phyloP scores from a whole-genome alignment of 1,140 invertebrate genomes.

The Laupala kohalensis region DNA sequence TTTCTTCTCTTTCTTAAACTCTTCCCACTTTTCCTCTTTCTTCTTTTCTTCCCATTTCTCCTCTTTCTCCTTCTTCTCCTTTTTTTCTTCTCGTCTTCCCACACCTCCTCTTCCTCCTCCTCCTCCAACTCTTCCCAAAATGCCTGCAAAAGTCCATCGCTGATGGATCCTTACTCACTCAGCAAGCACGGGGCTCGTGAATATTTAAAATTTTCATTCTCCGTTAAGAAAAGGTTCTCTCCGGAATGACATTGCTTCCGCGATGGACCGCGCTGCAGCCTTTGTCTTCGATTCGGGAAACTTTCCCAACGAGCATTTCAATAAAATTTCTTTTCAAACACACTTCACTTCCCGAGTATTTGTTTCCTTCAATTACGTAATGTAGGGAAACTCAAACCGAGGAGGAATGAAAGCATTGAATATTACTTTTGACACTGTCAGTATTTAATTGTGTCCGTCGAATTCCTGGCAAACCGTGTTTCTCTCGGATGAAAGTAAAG shows the following conservation, averaged over 20 bases:
- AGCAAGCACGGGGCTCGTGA: not conserved
- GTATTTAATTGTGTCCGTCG: too few species aligned
- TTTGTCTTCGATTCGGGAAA: not conserved
- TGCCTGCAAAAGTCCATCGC: too few species aligned
- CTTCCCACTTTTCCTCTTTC: not conserved
- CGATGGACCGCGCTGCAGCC: not conserved
- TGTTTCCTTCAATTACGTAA: too few species aligned
- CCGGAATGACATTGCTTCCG: not conserved
- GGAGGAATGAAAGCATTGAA: too few species aligned
- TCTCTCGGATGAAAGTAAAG: too few species aligned
- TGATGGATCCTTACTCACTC: not conserved
- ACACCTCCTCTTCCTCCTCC: not conserved
- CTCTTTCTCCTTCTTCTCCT: too few species aligned
- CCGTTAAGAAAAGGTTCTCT: not conserved
- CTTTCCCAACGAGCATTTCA: not conserved
- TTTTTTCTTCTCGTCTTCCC: not conserved
- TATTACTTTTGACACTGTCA: too few species aligned
- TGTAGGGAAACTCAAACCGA: too few species aligned
- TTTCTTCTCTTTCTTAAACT: too few species aligned
- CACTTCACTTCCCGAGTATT: too few species aligned
- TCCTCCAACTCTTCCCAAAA: not conserved
- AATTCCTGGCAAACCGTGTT: too few species aligned
- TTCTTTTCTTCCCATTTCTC: not conserved
- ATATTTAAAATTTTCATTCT: not conserved
- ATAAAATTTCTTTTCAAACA: not conserved